Base-by-base conservation (phyloP, 2,888 invertebrate genomes). In the Drosophila multiciliata region DNA sequence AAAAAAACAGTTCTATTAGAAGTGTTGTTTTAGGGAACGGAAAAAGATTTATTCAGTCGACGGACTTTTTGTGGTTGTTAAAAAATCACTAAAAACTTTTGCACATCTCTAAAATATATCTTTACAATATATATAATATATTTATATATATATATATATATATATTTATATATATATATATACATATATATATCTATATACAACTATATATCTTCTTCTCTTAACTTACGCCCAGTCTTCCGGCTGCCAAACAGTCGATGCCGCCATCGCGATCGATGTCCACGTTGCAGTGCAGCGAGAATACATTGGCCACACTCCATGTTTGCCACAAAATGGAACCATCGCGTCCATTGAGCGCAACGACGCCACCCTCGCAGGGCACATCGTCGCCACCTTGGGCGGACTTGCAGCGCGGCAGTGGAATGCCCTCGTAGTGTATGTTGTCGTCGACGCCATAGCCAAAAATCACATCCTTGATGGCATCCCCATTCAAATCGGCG, bases 321-420 rank as follows among this genome's bases (percentile, higher is more conserved):
- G 95, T 94, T 48, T 95, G 95, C 97, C 97, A 97, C 17, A 97
- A 84, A n/a, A 95, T 94, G 38, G 94, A 93, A 1, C 97, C 97
- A 48, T 94, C 95, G 32, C 89, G 91, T 0, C 97, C 97, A 91
- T 97, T 95, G n/a, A 97, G 90, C 0, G 96, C 96, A 76, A 97
- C 93, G 12, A 97, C 94, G 9, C 97, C 97, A 6, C 97, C 97
- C 75, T 95, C 94, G 90, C 97, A 97, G 61, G 94, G 94, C 12
- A 95, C 95, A 57, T 94, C 94, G 88, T 96, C 95, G 1, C 86
- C 91, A 69, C 96, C 94, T 73, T 95, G 94, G 85, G 96, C 95
- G 55, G 95, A 94, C 75, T 94, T 93, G 77, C 95, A 94, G 29
- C 94, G 93, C 0, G 94, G 94, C 77, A 95, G 91, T 2, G 94